Evolutionary conservation across 1,140 invertebrate species (phyloP).

Genomic region (Drosophila kohkoa): DNA sequence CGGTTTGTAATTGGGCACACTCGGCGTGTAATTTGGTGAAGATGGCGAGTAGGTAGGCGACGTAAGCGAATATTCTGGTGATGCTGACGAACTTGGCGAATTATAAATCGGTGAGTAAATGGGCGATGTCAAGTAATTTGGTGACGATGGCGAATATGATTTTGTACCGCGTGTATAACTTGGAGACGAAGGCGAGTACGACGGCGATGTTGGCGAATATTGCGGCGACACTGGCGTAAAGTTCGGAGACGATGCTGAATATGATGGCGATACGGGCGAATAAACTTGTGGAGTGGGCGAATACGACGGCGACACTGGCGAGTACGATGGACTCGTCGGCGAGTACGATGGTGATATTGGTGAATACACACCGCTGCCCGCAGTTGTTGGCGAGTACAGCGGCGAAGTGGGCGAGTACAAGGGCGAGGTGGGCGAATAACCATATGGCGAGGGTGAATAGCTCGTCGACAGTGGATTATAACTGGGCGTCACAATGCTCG

Average conservation of each 20-base stretch:
- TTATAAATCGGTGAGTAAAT: not conserved
- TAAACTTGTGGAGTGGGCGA: constrained; percentile 91
- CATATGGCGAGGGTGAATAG: constrained; percentile 86
- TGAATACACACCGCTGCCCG: constrained; percentile 58
- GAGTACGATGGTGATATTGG: constrained; percentile 88
- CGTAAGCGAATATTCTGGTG: constrained; percentile 88
- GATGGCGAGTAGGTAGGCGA: not conserved
- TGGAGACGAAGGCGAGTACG: constrained; percentile 89
- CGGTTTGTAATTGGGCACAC: not conserved
- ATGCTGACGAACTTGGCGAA: constrained; percentile 40
- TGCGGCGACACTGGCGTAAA: constrained; percentile 86
- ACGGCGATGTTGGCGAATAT: constrained; percentile 91
- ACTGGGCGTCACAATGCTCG: constrained; percentile 89
- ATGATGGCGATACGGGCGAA: constrained; percentile 88
- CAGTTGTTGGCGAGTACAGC: constrained; percentile 89
- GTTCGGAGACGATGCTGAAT: constrained; percentile 88
- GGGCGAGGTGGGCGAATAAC: constrained; percentile 87
- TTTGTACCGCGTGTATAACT: constrained; percentile 87
- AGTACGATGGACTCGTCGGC: constrained; percentile 91
- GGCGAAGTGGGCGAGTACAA: constrained; percentile 91
- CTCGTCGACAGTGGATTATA: constrained; percentile 89
- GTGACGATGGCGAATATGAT: not conserved
- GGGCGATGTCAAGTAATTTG: not conserved
- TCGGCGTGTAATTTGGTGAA: not conserved
- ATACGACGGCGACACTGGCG: constrained; percentile 92